Percentiles rank a stretch among this genome's conserved stretches.
Evolutionary conservation across 2,797 vertebrate species (phyloP).

Genomic region (Allobates femoralis): DNA sequence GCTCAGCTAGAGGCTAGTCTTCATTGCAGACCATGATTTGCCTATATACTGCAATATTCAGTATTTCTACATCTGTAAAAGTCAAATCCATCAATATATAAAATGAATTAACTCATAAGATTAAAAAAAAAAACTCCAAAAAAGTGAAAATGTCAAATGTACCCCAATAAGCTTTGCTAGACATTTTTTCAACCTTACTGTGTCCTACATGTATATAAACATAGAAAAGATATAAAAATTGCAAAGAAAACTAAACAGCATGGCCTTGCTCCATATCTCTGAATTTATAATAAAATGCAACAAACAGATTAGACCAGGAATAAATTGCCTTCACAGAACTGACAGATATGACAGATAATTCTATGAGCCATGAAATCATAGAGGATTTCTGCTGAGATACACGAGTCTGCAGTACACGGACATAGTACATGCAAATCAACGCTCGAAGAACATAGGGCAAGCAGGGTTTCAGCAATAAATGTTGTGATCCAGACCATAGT

Average conservation of each 20-base stretch:
- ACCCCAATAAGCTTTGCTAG: too few relatives aligned
- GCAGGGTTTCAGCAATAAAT: background rate
- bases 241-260: background rate
- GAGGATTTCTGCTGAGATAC: background rate
- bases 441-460: background rate
- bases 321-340: background rate
- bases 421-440: conserved; percentile 2
- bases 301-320: background rate
- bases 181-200: too few relatives aligned
- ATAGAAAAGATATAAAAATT: background rate
- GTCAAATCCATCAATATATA: too few relatives aligned
- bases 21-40: too few relatives aligned
- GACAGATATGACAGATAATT: background rate
- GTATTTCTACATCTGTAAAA: too few relatives aligned
- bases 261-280: background rate
- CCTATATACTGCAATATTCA: too few relatives aligned
- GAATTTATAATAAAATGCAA: background rate
- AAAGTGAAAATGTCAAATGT: too few relatives aligned
- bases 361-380: conserved; percentile 9
- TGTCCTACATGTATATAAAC: background rate
- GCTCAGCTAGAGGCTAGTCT: too few relatives aligned
- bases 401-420: background rate
- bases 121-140: too few relatives aligned
- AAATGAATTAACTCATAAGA: too few relatives aligned
- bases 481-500: background rate